Evolutionary conservation across 2,797 vertebrate species (phyloP).

Genomic region (Channallabes apus): DNA sequence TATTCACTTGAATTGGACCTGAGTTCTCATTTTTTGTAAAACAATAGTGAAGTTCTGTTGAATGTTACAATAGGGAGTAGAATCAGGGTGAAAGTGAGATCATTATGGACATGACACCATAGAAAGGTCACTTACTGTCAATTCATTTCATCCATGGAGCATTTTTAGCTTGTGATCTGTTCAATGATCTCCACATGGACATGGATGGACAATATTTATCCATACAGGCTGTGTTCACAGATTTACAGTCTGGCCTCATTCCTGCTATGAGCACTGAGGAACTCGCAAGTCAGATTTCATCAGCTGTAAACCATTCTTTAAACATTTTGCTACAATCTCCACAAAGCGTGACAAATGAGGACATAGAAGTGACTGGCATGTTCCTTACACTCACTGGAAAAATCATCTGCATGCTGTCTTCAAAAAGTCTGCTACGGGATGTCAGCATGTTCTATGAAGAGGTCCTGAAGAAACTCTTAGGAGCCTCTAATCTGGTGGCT

Average conservation of each 20-base stretch:
- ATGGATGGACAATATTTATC: constrained; percentile 31
- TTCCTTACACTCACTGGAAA: constrained; percentile 76
- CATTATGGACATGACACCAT: neutral
- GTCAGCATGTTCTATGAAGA: constrained; percentile 36
- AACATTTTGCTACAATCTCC: constrained; percentile 15
- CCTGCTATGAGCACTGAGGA: constrained; percentile 29
- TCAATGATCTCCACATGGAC: neutral
- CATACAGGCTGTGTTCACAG: constrained; percentile 29
- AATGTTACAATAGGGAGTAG: neutral
- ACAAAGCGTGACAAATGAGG: constrained; percentile 11
- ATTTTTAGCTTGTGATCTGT: neutral
- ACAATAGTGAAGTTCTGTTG: neutral
- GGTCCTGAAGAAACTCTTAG: constrained; percentile 51
- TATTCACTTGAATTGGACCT: neutral
- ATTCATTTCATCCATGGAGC: neutral
- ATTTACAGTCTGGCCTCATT: constrained; percentile 13
- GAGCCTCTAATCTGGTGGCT: constrained; percentile 61
- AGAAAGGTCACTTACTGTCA: neutral
- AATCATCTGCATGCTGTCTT: constrained; percentile 63
- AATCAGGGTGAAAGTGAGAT: neutral
- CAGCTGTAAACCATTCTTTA: constrained; percentile 12
- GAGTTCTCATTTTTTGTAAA: neutral
- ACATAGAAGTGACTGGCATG: constrained; percentile 64
- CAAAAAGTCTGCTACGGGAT: constrained; percentile 50
- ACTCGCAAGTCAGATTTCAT: constrained; percentile 34